Percentiles rank a stretch among this genome's conserved stretches.
Conservation (phyloP, 2,888 invertebrate species). For the Hydropsyche betteni region DNA sequence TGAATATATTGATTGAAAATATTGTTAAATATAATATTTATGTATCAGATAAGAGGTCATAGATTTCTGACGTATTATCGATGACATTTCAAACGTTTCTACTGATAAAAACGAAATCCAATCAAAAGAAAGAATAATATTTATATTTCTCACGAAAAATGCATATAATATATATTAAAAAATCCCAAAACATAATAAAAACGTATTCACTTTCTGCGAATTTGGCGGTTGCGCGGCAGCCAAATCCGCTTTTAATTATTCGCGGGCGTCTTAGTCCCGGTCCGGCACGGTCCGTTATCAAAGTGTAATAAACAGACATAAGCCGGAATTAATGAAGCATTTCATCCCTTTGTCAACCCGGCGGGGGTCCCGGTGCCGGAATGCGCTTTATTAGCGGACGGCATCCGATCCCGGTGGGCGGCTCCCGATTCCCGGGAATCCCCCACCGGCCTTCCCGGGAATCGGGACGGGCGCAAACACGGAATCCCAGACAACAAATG, state of each 20-base stretch:
- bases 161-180: too few relatives aligned
- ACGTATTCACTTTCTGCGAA: background rate
- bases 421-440: background rate
- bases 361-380: slow-evolving; percentile 41
- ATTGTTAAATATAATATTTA: too few relatives aligned
- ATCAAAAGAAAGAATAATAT: too few relatives aligned
- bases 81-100: too few relatives aligned
- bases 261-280: slow-evolving; percentile 18
- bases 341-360: slow-evolving; percentile 50
- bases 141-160: too few relatives aligned
- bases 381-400: slow-evolving; percentile 50
- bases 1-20: too few relatives aligned
- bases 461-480: slow-evolving; percentile 11
- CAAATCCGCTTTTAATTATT: slow-evolving; percentile 15
- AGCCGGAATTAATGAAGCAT: slow-evolving; percentile 51
- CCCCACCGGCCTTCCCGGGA: background rate
- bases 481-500: slow-evolving; percentile 36
- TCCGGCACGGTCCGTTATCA: slow-evolving; percentile 44
- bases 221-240: background rate
- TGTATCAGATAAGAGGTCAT: too few relatives aligned
- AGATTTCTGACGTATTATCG: too few relatives aligned
- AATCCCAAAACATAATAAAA: background rate
- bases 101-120: too few relatives aligned
- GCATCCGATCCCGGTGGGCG: slow-evolving; percentile 23
- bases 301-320: slow-evolving; percentile 52